Percentiles rank a stretch among this genome's conserved stretches.
Evolutionary conservation across 2,888 invertebrate genomes (phyloP).

Genomic region (Drosophila prostipennis): DNA sequence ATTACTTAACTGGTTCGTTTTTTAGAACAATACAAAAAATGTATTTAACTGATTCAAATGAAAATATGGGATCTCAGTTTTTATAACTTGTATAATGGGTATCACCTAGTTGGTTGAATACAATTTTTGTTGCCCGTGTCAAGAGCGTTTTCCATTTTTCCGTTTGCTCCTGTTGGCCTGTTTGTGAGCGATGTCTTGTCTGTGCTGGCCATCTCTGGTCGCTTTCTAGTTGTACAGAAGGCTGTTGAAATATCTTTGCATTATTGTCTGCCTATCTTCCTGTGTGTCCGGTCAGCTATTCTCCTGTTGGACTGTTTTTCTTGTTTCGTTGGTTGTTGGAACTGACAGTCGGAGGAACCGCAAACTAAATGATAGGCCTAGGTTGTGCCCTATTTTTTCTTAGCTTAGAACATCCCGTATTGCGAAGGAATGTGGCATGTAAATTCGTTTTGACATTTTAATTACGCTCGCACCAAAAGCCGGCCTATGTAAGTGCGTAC

Average conservation of each 20-base stretch:
- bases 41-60: no score
- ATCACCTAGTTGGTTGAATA: not conserved
- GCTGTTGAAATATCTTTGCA: slow-evolving; percentile 45
- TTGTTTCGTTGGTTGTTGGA: slow-evolving; percentile 23
- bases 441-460: slow-evolving; percentile 68
- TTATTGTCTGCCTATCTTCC: slow-evolving; percentile 41
- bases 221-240: slow-evolving; percentile 24
- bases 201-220: slow-evolving; percentile 29
- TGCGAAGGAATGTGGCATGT: slow-evolving; percentile 47
- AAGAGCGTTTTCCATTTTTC: slow-evolving; percentile 5
- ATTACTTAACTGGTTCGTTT: no score
- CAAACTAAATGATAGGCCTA: slow-evolving; percentile 53
- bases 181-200: slow-evolving; percentile 45
- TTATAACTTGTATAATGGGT: not conserved
- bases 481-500: slow-evolving; percentile 23
- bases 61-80: no score
- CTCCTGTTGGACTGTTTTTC: slow-evolving; percentile 41
- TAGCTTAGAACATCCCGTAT: not conserved
- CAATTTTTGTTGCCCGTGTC: slow-evolving; percentile 13
- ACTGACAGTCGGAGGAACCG: slow-evolving; percentile 40
- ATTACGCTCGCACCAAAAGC: slow-evolving; percentile 50
- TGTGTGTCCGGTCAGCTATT: slow-evolving; percentile 53
- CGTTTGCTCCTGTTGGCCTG: slow-evolving; percentile 16
- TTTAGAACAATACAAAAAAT: no score
- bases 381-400: slow-evolving; percentile 10